These are phyloP conservation scores for Pantherophis alleghaniensis DNA, from an alignment of 2,797 vertebrate genomes.

Conservation along the genomic window DNA sequence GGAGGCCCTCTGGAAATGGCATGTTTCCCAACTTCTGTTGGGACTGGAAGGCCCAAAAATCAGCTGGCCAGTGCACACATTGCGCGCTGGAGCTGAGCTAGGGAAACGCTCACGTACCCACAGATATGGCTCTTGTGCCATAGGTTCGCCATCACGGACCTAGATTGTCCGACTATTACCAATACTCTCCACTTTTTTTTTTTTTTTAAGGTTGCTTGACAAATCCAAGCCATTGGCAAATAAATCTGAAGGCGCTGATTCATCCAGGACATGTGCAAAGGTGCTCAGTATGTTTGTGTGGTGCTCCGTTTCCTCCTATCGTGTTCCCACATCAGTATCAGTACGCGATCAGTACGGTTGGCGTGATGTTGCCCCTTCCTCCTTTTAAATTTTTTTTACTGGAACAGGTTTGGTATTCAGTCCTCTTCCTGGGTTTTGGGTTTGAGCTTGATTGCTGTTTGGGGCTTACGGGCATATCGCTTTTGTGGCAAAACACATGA, in stretches of 20 bases:
- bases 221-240: not conserved
- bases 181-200: too few relatives aligned
- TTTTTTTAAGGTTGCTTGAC: not conserved
- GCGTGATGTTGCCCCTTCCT: not conserved
- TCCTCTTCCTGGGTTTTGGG: not conserved
- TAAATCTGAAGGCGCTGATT: not conserved
- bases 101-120: too few relatives aligned
- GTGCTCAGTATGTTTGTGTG: not conserved
- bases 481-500: not conserved
- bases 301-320: not conserved
- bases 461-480: not conserved
- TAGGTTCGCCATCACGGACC: too few relatives aligned
- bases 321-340: not conserved
- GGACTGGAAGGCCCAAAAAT: too few relatives aligned
- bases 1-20: too few relatives aligned
- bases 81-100: too few relatives aligned
- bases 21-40: too few relatives aligned
- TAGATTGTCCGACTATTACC: not conserved
- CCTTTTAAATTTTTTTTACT: not conserved
- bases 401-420: not conserved
- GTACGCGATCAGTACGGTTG: not conserved
- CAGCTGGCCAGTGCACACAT: too few relatives aligned
- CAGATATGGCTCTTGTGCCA: too few relatives aligned
- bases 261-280: not conserved
- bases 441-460: not conserved